Conservation (phyloP, 2,113 vertebrate genomes). For the Callionymus lyra region DNA sequence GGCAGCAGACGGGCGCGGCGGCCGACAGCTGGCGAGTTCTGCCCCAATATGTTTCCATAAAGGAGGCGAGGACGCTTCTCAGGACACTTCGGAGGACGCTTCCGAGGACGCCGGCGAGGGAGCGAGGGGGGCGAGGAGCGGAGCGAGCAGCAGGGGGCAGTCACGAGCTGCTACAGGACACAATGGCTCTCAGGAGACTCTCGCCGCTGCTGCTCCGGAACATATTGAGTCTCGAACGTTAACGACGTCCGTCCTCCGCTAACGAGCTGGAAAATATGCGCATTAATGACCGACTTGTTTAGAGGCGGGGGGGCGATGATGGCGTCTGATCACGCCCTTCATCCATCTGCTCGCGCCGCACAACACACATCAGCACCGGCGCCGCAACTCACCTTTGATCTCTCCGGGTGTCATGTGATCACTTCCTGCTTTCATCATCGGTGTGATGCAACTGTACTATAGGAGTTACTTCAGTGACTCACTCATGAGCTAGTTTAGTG, state of each 20-base stretch:
- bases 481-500: too few species aligned
- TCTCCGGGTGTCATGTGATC: too few species aligned
- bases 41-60: conserved; percentile 99
- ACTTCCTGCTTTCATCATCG: too few species aligned
- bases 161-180: conserved; percentile 1
- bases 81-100: conserved; percentile 88
- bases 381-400: too few species aligned
- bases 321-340: conserved; percentile 87
- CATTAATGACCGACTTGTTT: conserved; percentile 82
- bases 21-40: conserved; percentile 96
- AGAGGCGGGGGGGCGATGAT: conserved; percentile 79
- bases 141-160: conserved; percentile 3
- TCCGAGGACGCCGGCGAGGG: conserved; percentile 64
- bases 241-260: conserved; percentile 22
- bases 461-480: conserved; percentile 21
- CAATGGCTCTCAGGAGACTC: too few species aligned
- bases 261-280: conserved; percentile 80
- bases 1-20: conserved; percentile 97
- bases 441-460: too few species aligned
- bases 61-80: conserved; percentile 97
- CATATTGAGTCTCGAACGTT: conserved; percentile 9
- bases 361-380: too few species aligned
- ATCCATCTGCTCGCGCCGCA: conserved; percentile 84
- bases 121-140: conserved; percentile 19
- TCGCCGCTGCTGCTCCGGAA: conserved; percentile 51